Base-by-base conservation (phyloP, 1,140 invertebrate species). In the Drosophila elegans region DNA sequence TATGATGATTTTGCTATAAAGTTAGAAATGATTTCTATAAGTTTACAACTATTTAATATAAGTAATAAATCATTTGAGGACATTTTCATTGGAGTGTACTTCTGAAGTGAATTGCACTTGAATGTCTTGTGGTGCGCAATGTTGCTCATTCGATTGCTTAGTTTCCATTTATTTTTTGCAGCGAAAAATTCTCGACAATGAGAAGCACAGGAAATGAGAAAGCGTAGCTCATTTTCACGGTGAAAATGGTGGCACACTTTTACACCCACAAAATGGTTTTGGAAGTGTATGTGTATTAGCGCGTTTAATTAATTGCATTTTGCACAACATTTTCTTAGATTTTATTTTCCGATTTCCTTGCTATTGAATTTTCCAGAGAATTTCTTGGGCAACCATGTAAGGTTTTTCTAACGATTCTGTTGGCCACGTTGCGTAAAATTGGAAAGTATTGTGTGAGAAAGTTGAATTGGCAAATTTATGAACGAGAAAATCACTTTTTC, bases 301-400 rank as follows among this genome's bases (percentile, higher is more conserved):
- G 60, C 60, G 68, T 89, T 89, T 84, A 89, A 90, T 89, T 89
- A 89, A 89, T 89, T 89, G 80, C 72, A 89, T 89, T 84, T 89
- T 55, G 53, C 69, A 61, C 63, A 62, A 56, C 62, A 82, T 79
- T 80, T 77, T 48, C 29, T 51, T 45, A 44, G 68, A 49, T 55
- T 6, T 48, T 42, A 44, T 51, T 73, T 68, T 66, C 9, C 25
- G 49, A 48, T 75, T 49, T 64, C 60, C 21, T 55, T 34, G 6
- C 55, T 9, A 52, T 27, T 27, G 25, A 27, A 69, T 46, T 74
- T 80, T 56, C 44, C 34, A 41, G 53, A 59, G 64, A 68, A 83
- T 38, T 52, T 44, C 6, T 12, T 16, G 7, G 13, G 66, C 53
- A 78, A 29, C 4, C 12, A 4, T 64, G 61, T 57, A 56, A 21